Percentiles rank a stretch among this genome's conserved stretches.
Conservation (phyloP, 2,113 vertebrate species). For the Platysteira castanea region DNA sequence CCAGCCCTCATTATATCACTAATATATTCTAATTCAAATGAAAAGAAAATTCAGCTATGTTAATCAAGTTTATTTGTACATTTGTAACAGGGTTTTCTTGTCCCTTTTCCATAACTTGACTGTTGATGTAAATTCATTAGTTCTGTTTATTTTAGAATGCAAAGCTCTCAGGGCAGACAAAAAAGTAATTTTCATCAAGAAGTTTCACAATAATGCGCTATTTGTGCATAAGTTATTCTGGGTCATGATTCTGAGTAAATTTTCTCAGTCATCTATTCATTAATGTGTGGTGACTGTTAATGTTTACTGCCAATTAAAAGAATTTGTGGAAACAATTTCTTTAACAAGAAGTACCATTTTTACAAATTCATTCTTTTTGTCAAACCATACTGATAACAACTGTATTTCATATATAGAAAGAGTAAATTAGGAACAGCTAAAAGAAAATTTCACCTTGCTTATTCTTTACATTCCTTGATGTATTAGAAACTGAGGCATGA, state of each 20-base stretch:
- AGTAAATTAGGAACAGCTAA: background rate
- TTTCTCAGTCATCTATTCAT: background rate
- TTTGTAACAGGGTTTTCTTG: background rate
- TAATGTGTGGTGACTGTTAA: background rate
- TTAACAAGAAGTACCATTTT: background rate
- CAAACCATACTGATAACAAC: background rate
- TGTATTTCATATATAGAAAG: background rate
- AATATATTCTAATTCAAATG: background rate
- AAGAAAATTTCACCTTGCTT: background rate
- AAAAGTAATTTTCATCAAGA: background rate
- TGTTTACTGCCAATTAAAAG: background rate
- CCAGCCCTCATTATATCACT: background rate
- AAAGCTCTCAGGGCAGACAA: background rate
- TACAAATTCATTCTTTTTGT: background rate
- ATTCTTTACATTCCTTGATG: background rate
- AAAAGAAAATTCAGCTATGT: background rate
- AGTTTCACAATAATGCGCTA: background rate
- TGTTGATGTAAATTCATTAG: background rate
- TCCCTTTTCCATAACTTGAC: background rate
- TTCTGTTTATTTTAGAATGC: background rate
- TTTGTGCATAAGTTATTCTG: background rate
- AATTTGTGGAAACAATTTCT: background rate
- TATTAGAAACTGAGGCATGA: background rate
- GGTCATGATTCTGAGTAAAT: background rate
- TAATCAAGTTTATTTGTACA: background rate